Conservation (phyloP, 2,888 invertebrate species). For the Oscheius onirici region DNA sequence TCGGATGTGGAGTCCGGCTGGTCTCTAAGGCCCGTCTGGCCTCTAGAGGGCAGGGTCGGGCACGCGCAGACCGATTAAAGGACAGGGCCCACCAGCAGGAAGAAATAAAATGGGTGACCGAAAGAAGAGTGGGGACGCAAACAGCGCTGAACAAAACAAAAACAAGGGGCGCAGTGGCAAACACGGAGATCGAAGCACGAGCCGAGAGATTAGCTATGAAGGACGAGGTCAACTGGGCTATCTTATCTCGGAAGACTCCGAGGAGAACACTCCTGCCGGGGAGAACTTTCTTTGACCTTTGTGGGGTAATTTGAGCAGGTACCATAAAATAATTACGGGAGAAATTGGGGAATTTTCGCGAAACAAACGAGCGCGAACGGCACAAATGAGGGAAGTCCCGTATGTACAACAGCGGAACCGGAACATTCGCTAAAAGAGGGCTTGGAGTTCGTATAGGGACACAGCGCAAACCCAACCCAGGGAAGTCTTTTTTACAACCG, state of each 20-base stretch:
- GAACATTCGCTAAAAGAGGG: no score
- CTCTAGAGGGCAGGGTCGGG: neutral
- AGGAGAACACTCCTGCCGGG: slow-evolving; percentile 3
- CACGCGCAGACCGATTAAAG: slow-evolving; percentile 16
- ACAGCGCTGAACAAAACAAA: slow-evolving; percentile 27
- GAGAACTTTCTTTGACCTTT: neutral
- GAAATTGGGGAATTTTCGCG: no score
- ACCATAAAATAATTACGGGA: no score
- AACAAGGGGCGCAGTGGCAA: slow-evolving; percentile 26
- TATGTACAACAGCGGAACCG: no score
- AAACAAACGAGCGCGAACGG: no score
- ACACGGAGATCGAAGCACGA: slow-evolving; percentile 12
- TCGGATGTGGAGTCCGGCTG: slow-evolving; percentile 17
- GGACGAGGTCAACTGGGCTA: slow-evolving; percentile 29
- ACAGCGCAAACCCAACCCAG: no score
- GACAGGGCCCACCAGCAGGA: neutral
- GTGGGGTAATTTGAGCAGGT: no score
- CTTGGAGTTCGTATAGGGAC: no score
- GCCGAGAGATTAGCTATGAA: slow-evolving; percentile 16
- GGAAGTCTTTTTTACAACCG: no score
- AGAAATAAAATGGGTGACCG: slow-evolving; percentile 6
- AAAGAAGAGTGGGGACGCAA: slow-evolving; percentile 19
- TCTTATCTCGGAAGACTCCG: slow-evolving; percentile 18
- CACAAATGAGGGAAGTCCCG: no score
- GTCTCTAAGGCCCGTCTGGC: slow-evolving; percentile 25